Base-by-base conservation (phyloP, 2,888 invertebrate species). In the Cantharis nigra region DNA sequence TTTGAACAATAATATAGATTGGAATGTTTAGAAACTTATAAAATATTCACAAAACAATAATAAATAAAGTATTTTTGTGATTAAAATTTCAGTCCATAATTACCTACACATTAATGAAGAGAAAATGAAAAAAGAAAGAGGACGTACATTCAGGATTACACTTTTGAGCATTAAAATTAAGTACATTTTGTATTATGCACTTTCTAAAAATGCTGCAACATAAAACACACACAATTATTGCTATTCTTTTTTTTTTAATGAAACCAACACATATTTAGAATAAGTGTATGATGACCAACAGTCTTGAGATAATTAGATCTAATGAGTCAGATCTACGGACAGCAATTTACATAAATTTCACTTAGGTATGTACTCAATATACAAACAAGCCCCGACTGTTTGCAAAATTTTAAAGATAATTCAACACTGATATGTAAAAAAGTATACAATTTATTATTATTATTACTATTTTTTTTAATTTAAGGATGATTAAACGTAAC, bases 111-210 rank as follows among this genome's bases (percentile, higher is more conserved):
- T 75, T 79, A 78, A 74, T 76, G 71, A 64, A 72, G 74, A 79
- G 74, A 70, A 67, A 69, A 79, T 75, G 78, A 77, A 64, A 76
- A 69, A 76, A 75, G 71, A 76, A 80, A 76, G 78, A 78, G 30
- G 69, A 77, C 74, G 76, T 75, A 80, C 78, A 78, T 77, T 78
- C 79, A 82, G 78, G 84, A 83, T 82, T 83, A 81, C 82, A 85
- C 80, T 79, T 83, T 85, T 86, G 86, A 86, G 86, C 86, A 85
- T 85, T 85, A 85, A 85, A 85, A 85, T 85, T 85, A 85, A 85
- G 84, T 85, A 85, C 85, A 83, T 82, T 77, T 75, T 79, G 75
- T 75, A 75, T 70, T 78, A 74, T 77, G 77, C 78, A 78, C 73
- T 71, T 78, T 77, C 72, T 74, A 79, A 67, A 70, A 76, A 76